phyloP scores from a whole-genome alignment of 2,797 vertebrate genomes.

The Ambastaia sidthimunki region DNA sequence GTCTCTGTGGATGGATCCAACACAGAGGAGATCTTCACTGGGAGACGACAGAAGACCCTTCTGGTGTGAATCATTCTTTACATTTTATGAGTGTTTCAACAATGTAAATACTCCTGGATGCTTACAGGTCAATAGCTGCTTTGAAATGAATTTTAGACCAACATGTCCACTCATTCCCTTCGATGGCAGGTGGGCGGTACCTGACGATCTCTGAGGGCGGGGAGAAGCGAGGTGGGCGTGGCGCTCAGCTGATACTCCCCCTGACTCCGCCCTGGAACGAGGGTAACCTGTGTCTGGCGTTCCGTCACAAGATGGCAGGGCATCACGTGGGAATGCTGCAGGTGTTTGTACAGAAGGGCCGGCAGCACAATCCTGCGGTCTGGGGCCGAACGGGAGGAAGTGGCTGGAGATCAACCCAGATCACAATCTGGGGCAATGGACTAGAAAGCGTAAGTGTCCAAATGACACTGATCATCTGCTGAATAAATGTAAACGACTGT shows the following conservation, averaged over 20 bases:
- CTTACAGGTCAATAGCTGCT: too few species aligned
- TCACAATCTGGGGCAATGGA: slow-evolving; percentile 85
- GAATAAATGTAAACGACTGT: too few species aligned
- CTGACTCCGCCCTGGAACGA: slow-evolving; percentile 77
- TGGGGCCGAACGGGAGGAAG: slow-evolving; percentile 92
- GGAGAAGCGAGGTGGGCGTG: slow-evolving; percentile 80
- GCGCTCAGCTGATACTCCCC: slow-evolving; percentile 85
- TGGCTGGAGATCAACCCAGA: slow-evolving; percentile 92
- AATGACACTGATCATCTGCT: too few species aligned
- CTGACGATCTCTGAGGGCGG: slow-evolving; percentile 85
- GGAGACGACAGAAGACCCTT: slow-evolving; percentile 84
- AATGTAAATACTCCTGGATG: neutral
- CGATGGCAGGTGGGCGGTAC: slow-evolving; percentile 83
- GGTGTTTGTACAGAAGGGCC: slow-evolving; percentile 86
- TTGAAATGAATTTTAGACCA: neutral
- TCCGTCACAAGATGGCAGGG: slow-evolving; percentile 87
- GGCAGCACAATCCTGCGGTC: slow-evolving; percentile 84
- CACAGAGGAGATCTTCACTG: slow-evolving; percentile 90
- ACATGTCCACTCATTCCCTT: neutral
- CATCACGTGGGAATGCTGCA: slow-evolving; percentile 88
- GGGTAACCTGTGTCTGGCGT: slow-evolving; percentile 89
- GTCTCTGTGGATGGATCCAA: slow-evolving; percentile 93
- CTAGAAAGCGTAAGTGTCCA: slow-evolving; percentile 89
- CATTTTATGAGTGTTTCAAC: too few species aligned
- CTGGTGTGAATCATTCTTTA: slow-evolving; percentile 74